These are phyloP conservation scores for Rousettus madagascariensis DNA, from an alignment of 2,797 vertebrate species.

Conservation along the genomic window DNA sequence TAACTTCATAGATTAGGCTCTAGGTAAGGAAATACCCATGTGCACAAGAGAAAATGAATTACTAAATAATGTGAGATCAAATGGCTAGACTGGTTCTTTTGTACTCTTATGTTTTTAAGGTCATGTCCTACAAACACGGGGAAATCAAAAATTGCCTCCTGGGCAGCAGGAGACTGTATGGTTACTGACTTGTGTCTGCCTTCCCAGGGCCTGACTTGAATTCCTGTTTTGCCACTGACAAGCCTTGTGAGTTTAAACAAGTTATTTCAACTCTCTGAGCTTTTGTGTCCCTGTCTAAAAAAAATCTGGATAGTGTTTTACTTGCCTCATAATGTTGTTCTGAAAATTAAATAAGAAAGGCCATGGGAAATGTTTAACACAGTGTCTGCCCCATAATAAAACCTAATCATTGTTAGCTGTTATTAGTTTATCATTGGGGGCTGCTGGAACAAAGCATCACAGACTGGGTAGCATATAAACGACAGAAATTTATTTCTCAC, in stretches of 20 bases:
- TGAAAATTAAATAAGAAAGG: not conserved
- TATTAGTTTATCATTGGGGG: not conserved
- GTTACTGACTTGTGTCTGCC: not conserved
- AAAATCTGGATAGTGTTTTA: not conserved
- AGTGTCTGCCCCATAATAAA: not conserved
- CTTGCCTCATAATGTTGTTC: not conserved
- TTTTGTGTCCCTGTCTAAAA: not conserved
- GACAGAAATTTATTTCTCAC: not conserved
- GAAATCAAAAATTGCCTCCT: not conserved
- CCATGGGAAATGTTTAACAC: not conserved
- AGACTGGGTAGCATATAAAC: not conserved
- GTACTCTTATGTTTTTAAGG: not conserved
- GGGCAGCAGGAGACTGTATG: not conserved
- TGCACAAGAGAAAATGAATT: conserved; percentile 36
- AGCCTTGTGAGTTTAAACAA: not conserved
- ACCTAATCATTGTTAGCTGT: not conserved
- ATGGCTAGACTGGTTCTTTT: not conserved
- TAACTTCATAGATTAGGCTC: conserved; percentile 55
- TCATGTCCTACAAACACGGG: not conserved
- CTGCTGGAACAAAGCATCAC: not conserved
- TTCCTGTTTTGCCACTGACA: not conserved
- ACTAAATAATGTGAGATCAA: conserved; percentile 17
- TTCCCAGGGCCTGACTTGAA: not conserved
- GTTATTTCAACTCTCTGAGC: not conserved
- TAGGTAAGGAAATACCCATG: conserved; percentile 36